phyloP scores from a whole-genome alignment of 2,888 invertebrate species.

The Lottia gigantea region DNA sequence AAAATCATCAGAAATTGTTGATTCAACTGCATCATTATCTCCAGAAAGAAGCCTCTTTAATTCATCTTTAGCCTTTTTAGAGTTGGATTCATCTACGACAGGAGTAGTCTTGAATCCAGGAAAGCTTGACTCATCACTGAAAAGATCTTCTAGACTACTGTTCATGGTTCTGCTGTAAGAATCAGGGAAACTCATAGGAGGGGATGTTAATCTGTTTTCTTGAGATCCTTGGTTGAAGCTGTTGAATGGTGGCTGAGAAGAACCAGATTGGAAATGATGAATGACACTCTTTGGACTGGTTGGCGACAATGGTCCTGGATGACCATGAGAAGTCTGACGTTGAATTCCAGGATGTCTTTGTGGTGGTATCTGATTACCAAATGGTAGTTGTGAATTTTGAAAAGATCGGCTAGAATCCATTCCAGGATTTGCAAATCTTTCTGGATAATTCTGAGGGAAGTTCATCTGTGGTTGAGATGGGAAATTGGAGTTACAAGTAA shows the following conservation, averaged over 20 bases:
- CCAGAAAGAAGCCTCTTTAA: neutral
- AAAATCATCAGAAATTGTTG: neutral
- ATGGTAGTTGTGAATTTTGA: neutral
- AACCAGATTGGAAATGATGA: neutral
- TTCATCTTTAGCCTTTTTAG: conserved; percentile 10
- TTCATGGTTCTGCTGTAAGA: conserved; percentile 7
- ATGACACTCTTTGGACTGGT: too few relatives aligned
- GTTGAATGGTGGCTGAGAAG: neutral
- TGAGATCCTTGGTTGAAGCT: neutral
- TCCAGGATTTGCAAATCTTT: neutral
- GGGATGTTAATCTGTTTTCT: neutral
- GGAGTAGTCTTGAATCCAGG: neutral
- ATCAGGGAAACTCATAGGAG: neutral
- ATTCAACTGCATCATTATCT: neutral
- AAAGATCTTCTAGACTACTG: conserved; percentile 42
- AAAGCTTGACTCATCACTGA: conserved; percentile 22
- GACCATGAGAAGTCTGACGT: too few relatives aligned
- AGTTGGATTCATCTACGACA: neutral
- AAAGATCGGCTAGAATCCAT: neutral
- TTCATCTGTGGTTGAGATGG: neutral
- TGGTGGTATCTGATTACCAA: neutral
- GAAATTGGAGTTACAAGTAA: neutral
- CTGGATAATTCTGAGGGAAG: neutral
- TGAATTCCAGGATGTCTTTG: too few relatives aligned
- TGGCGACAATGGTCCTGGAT: too few relatives aligned